Percentiles rank a stretch among this genome's conserved stretches.
phyloP scores from a whole-genome alignment of 2,888 invertebrate genomes.

The Apodemia duryi region DNA sequence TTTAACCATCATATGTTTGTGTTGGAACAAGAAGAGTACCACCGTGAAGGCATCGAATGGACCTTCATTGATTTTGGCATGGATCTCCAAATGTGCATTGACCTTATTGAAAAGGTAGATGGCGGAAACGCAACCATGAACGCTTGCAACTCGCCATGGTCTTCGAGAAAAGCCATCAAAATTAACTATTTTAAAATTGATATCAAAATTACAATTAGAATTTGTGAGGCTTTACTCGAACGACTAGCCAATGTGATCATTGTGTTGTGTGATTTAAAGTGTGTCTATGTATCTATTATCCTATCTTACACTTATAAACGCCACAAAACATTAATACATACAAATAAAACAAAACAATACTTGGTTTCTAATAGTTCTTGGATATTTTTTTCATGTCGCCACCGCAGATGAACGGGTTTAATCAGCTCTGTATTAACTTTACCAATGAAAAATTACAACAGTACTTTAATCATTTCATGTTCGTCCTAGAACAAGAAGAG shows the following conservation, averaged over 20 bases:
- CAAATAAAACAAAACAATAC: slow-evolving; percentile 36
- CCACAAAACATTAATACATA: slow-evolving; percentile 38
- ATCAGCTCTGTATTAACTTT: slow-evolving; percentile 98
- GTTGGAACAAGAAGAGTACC: slow-evolving; percentile 97
- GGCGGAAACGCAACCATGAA: slow-evolving; percentile 74
- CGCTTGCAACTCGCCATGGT: slow-evolving; percentile 74
- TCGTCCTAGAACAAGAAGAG: slow-evolving; percentile 96
- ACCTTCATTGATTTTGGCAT: slow-evolving; percentile 98
- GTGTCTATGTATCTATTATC: slow-evolving; percentile 39
- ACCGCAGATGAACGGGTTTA: slow-evolving; percentile 93
- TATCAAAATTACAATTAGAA: slow-evolving; percentile 24
- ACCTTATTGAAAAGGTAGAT: slow-evolving; percentile 95
- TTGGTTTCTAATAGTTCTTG: slow-evolving; percentile 36
- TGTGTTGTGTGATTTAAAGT: slow-evolving; percentile 54
- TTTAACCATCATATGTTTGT: slow-evolving; percentile 99
- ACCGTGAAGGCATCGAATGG: slow-evolving; percentile 96
- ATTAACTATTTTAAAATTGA: slow-evolving; percentile 23
- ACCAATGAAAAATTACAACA: slow-evolving; percentile 97
- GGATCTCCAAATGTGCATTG: slow-evolving; percentile 97
- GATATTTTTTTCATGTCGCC: slow-evolving; percentile 54
- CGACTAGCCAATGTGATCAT: slow-evolving; percentile 60
- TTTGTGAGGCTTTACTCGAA: slow-evolving; percentile 48
- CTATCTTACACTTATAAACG: slow-evolving; percentile 41
- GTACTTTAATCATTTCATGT: slow-evolving; percentile 98
- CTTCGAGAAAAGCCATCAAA: slow-evolving; percentile 47